These are phyloP conservation scores for Diarsia mendica DNA, from an alignment of 2,888 invertebrate genomes.

Conservation along the genomic window DNA sequence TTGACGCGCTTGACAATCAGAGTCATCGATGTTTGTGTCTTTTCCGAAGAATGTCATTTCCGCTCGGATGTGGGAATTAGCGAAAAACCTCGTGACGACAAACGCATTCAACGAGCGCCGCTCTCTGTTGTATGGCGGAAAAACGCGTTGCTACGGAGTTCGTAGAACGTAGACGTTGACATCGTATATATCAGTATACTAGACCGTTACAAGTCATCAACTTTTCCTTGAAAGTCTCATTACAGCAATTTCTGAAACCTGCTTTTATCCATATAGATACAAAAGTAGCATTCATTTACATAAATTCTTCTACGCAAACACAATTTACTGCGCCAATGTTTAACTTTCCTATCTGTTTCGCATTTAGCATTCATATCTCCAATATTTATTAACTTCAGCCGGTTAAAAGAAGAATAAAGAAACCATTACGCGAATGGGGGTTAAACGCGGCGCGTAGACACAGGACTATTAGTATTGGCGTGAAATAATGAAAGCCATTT, in stretches of 20 bases:
- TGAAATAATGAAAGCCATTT: slow-evolving; percentile 87
- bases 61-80: slow-evolving; percentile 37
- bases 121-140: slow-evolving; percentile 16
- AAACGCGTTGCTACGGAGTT: not conserved
- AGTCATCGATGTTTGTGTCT: slow-evolving; percentile 65
- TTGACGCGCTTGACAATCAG: slow-evolving; percentile 62
- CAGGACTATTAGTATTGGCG: slow-evolving; percentile 84
- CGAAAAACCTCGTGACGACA: slow-evolving; percentile 12
- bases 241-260: slow-evolving; percentile 17
- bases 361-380: slow-evolving; percentile 52
- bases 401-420: slow-evolving; percentile 58
- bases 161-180: slow-evolving; percentile 22
- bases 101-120: not conserved
- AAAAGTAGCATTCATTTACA: slow-evolving; percentile 12
- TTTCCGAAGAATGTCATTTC: slow-evolving; percentile 58
- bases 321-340: slow-evolving; percentile 36
- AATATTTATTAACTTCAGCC: slow-evolving; percentile 44
- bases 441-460: slow-evolving; percentile 74
- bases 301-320: slow-evolving; percentile 12
- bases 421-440: slow-evolving; percentile 66
- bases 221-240: slow-evolving; percentile 23
- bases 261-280: slow-evolving; percentile 6
- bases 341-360: slow-evolving; percentile 34
- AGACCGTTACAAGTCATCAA: slow-evolving; percentile 16
- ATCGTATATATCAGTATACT: slow-evolving; percentile 3